A percentile compares a stretch with the other conserved stretches of the same genome.
Conservation (phyloP, 2,113 vertebrate genomes). For the Paramisgurnus dabryanus region DNA sequence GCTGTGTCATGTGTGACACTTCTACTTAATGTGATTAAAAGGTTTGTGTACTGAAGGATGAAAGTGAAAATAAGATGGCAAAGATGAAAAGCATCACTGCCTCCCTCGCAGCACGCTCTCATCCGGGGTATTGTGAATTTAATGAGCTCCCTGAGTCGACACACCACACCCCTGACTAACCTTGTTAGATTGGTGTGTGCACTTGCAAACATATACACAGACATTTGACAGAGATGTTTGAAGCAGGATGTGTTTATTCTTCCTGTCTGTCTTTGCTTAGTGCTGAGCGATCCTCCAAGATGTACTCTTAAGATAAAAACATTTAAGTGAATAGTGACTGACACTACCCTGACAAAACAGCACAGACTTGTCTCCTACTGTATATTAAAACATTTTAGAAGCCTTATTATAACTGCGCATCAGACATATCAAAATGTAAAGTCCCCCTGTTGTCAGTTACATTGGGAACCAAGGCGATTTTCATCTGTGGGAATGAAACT, state of each 20-base stretch:
- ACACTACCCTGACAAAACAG: not conserved
- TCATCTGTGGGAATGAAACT: too few relatives aligned
- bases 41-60: conserved; percentile 40
- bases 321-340: too few relatives aligned
- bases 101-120: not conserved
- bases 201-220: not conserved
- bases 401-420: not conserved
- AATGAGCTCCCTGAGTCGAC: conserved; percentile 36
- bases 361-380: not conserved
- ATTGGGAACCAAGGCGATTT: too few relatives aligned
- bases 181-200: conserved; percentile 11
- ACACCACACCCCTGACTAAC: not conserved
- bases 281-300: not conserved
- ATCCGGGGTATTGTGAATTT: conserved; percentile 28
- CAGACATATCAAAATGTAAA: too few relatives aligned
- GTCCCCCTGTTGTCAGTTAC: too few relatives aligned
- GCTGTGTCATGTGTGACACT: conserved; percentile 12
- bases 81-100: conserved; percentile 18
- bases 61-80: conserved; percentile 25
- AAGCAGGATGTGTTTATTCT: not conserved
- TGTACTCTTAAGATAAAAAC: not conserved
- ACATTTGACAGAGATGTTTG: not conserved
- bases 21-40: conserved; percentile 22
- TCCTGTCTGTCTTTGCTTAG: not conserved
- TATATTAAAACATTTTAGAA: not conserved